phyloP scores from a whole-genome alignment of 2,113 vertebrate genomes.

The Mungos mungo region DNA sequence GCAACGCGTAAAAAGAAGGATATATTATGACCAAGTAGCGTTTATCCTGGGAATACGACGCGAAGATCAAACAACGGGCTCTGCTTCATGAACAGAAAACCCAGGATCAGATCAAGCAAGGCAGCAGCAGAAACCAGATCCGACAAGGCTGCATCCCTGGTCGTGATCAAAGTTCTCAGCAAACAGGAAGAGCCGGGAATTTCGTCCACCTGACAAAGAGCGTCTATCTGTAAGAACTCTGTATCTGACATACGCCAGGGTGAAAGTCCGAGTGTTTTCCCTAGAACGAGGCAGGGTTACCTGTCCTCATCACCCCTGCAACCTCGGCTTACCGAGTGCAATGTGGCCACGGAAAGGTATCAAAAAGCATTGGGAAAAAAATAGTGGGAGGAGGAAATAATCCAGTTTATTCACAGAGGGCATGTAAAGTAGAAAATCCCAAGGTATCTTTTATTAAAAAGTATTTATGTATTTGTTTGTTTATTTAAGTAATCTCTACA shows the following conservation, averaged over 20 bases:
- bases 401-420: background rate
- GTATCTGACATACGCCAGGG: no score
- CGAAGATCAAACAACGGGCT: background rate
- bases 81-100: background rate
- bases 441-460: background rate
- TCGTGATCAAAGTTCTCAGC: background rate
- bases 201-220: background rate
- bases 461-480: background rate
- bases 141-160: background rate
- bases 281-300: background rate
- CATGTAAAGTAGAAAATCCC: background rate
- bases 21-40: background rate
- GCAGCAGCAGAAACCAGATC: background rate
- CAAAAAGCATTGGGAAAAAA: background rate
- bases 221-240: background rate
- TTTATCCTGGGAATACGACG: background rate
- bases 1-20: background rate
- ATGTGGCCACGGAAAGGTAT: background rate
- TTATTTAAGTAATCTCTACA: background rate
- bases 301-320: background rate
- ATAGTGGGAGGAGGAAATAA: background rate
- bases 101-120: background rate
- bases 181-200: background rate
- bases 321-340: background rate
- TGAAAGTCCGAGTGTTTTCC: background rate